These are phyloP conservation scores for Megaustenia siamemsis DNA, from an alignment of 2,888 invertebrate genomes.

Conservation along the genomic window DNA sequence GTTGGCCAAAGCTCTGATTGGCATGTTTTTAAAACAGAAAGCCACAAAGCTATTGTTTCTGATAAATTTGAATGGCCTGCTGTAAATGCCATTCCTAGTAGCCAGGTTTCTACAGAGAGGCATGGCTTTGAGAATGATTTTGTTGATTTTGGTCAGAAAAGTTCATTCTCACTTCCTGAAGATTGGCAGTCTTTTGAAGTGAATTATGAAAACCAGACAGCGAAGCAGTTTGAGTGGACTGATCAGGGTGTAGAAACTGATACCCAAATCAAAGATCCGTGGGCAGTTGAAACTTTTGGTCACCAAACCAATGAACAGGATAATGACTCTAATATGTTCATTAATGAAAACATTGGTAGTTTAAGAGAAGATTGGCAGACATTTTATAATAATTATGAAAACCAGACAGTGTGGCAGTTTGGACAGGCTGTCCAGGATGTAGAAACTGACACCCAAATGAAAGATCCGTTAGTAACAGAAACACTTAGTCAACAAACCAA, in stretches of 20 bases:
- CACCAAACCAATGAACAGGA: neutral
- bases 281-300: neutral
- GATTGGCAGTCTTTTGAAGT: slow-evolving; percentile 3
- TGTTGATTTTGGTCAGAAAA: neutral
- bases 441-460: neutral
- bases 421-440: neutral
- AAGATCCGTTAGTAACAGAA: neutral
- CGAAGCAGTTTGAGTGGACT: neutral
- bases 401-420: neutral
- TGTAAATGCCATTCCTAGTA: neutral
- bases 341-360: neutral
- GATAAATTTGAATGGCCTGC: slow-evolving; percentile 26
- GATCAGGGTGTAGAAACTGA: neutral
- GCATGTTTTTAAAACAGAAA: slow-evolving; percentile 14
- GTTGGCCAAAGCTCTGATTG: neutral
- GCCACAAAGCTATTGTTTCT: neutral
- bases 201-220: neutral
- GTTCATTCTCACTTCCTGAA: neutral
- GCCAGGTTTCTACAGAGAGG: neutral
- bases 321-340: neutral
- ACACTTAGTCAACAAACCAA: neutral
- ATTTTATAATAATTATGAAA: neutral
- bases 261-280: neutral
- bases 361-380: neutral
- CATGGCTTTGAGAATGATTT: slow-evolving; percentile 32